These are phyloP conservation scores for Notospermus geniculatus DNA, from an alignment of 1,140 invertebrate genomes.

Conservation along the genomic window DNA sequence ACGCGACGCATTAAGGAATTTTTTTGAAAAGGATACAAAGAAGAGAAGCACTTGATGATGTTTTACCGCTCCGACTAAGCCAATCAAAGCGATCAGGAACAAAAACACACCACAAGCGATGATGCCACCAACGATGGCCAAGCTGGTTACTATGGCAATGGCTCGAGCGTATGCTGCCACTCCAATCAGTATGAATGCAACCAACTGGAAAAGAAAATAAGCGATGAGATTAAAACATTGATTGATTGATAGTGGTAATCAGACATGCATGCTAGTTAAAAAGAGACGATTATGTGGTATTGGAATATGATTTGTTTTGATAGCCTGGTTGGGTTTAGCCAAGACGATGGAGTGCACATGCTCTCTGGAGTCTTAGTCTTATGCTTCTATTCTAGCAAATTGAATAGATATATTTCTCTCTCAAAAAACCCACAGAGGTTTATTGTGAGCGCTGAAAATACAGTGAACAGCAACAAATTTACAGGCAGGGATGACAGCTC, in stretches of 20 bases:
- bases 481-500: too few species aligned
- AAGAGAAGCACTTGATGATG: slow-evolving; percentile 96
- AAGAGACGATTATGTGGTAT: neutral
- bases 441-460: too few species aligned
- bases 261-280: neutral
- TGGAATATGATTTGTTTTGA: too few species aligned
- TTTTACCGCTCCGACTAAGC: slow-evolving; percentile 84
- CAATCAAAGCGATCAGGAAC: slow-evolving; percentile 83
- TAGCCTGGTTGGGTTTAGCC: too few species aligned
- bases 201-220: slow-evolving; percentile 67
- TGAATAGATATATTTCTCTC: neutral
- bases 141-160: slow-evolving; percentile 75
- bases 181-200: slow-evolving; percentile 85
- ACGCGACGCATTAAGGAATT: too few species aligned
- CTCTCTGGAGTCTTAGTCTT: neutral
- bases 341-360: neutral
- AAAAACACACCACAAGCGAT: slow-evolving; percentile 91
- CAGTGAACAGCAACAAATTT: too few species aligned
- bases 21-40: slow-evolving; percentile 85
- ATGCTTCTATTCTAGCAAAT: too few species aligned
- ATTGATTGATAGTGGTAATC: neutral
- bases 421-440: too few species aligned
- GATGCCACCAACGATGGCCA: slow-evolving; percentile 90
- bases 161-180: slow-evolving; percentile 84
- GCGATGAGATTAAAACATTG: neutral